Percentiles rank a stretch among this genome's conserved stretches.
phyloP scores from a whole-genome alignment of 1,140 invertebrate genomes.

The Lethocerus indicus region DNA sequence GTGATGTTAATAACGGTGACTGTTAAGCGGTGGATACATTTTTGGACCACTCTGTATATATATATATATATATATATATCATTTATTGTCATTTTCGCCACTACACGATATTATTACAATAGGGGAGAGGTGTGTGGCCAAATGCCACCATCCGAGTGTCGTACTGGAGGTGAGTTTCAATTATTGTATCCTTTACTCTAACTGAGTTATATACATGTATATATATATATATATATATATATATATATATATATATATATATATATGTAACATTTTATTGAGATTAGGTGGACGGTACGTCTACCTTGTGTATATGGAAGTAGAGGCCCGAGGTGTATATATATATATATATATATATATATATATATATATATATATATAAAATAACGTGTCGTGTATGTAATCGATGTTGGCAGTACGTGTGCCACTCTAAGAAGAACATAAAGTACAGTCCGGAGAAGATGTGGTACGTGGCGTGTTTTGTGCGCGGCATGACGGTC shows the following conservation, averaged over 20 bases:
- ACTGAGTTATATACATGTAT: background rate
- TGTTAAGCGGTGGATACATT: too few relatives aligned
- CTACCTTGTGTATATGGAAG: background rate
- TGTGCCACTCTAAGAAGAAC: conserved; percentile 64
- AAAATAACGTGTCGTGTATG: background rate
- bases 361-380: background rate
- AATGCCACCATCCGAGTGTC: too few relatives aligned
- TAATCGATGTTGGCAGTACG: conserved; percentile 38
- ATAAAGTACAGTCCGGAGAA: conserved; percentile 83
- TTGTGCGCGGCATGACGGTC: conserved; percentile 78
- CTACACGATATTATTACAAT: too few relatives aligned
- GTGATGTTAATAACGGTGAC: too few relatives aligned
- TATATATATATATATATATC: too few relatives aligned
- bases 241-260: background rate
- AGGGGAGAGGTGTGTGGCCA: too few relatives aligned
- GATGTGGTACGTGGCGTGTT: conserved; percentile 76
- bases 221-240: background rate
- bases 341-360: background rate
- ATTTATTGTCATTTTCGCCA: too few relatives aligned
- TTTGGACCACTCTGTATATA: too few relatives aligned
- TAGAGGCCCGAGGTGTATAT: background rate
- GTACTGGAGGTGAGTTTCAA: too few relatives aligned
- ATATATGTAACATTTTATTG: background rate
- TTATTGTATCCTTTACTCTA: too few relatives aligned
- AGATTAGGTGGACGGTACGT: background rate